Evolutionary conservation across 2,113 vertebrate genomes (phyloP).

Genomic region (Epinephelus lanceolatus): DNA sequence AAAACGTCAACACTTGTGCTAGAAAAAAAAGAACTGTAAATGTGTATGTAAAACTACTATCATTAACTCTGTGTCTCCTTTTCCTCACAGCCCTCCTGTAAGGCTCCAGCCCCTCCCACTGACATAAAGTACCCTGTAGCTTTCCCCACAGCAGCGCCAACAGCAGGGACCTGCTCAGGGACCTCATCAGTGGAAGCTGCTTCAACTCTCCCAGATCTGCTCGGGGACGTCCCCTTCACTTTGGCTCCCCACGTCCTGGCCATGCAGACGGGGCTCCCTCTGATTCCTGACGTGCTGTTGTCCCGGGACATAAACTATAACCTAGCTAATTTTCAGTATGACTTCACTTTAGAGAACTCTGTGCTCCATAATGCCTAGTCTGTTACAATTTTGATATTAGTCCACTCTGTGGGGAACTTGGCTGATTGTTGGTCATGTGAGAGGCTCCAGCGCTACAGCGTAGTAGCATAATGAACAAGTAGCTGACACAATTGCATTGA

Average conservation of each 20-base stretch:
- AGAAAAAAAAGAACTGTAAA: background rate
- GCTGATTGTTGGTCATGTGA: background rate
- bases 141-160: slow-evolving; percentile 38
- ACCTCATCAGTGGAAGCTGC: slow-evolving; percentile 70
- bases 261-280: slow-evolving; percentile 83
- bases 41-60: background rate
- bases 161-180: slow-evolving; percentile 6
- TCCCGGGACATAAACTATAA: slow-evolving; percentile 86
- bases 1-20: too few relatives aligned
- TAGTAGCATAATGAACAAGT: background rate
- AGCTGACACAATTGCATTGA: background rate
- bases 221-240: slow-evolving; percentile 94
- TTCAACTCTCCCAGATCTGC: slow-evolving; percentile 87
- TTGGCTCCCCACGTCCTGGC: slow-evolving; percentile 92
- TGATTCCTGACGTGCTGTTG: slow-evolving; percentile 87
- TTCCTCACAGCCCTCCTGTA: slow-evolving; percentile 46
- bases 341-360: slow-evolving; percentile 97
- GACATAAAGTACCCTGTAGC: slow-evolving; percentile 41
- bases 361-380: slow-evolving; percentile 88
- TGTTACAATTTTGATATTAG: background rate
- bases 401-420: slow-evolving; percentile 3
- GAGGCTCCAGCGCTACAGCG: background rate
- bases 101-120: slow-evolving; percentile 23
- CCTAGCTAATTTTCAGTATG: slow-evolving; percentile 92
- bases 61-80: slow-evolving; percentile 18